Evolutionary conservation across 2,888 invertebrate species (phyloP).

Genomic region (Drosophila trichaetosa): DNA sequence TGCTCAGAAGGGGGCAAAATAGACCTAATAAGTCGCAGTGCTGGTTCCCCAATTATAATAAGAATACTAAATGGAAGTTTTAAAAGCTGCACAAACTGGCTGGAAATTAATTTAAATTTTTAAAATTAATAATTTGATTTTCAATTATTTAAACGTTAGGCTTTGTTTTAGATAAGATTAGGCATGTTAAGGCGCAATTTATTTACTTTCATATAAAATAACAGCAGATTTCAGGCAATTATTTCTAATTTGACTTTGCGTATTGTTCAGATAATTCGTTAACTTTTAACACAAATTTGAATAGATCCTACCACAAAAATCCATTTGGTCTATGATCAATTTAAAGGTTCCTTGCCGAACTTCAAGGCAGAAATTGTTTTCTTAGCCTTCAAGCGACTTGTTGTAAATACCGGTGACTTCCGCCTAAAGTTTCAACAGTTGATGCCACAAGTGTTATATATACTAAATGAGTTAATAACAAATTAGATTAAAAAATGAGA

Average conservation of each 20-base stretch:
- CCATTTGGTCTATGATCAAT: neutral
- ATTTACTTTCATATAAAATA: too few species aligned
- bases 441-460: neutral
- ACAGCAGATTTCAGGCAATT: too few species aligned
- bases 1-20: too few species aligned
- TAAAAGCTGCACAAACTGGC: neutral
- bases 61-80: neutral
- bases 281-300: neutral
- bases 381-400: neutral
- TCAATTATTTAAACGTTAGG: neutral
- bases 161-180: too few species aligned
- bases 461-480: neutral
- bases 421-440: neutral
- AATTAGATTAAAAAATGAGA: neutral
- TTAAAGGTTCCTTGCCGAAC: neutral
- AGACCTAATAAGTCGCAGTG: too few species aligned
- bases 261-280: too few species aligned
- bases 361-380: neutral
- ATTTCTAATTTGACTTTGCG: too few species aligned
- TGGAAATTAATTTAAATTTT: neutral
- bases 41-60: too few species aligned
- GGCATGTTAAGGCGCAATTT: too few species aligned
- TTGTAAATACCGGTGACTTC: neutral
- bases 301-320: neutral
- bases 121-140: neutral